Evolutionary conservation across 2,113 vertebrate species (phyloP).

Genomic region (Crotalus helleri): DNA sequence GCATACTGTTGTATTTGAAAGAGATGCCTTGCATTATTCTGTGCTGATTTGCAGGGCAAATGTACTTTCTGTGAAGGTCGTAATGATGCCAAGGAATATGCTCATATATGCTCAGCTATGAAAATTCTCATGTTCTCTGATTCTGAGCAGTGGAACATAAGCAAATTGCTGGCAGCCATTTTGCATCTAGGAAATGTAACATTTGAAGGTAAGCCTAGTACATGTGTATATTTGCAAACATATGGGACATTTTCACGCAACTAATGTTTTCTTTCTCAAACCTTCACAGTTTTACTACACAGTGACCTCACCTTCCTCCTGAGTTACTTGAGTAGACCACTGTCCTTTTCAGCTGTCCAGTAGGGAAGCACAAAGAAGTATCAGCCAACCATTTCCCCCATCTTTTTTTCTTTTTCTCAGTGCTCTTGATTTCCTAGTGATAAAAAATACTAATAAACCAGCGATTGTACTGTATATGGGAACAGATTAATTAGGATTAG

Average conservation of each 20-base stretch:
- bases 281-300: neutral
- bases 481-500: neutral
- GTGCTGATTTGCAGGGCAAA: slow-evolving; percentile 75
- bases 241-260: neutral
- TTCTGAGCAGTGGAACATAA: slow-evolving; percentile 87
- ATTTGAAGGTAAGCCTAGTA: slow-evolving; percentile 77
- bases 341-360: neutral
- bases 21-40: neutral
- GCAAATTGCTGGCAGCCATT: slow-evolving; percentile 86
- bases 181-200: slow-evolving; percentile 89
- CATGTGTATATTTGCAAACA: neutral
- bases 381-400: neutral
- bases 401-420: neutral
- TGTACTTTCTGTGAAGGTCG: slow-evolving; percentile 83
- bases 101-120: slow-evolving; percentile 87
- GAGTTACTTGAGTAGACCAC: neutral
- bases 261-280: neutral
- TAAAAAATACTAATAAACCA: neutral
- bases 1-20: neutral
- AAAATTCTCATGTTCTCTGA: slow-evolving; percentile 94
- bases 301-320: neutral
- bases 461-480: neutral
- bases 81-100: slow-evolving; percentile 82
- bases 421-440: neutral
- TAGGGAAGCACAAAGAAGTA: neutral